These are phyloP conservation scores for Varanus komodoensis DNA, from an alignment of 2,113 vertebrate genomes.

Conservation along the genomic window DNA sequence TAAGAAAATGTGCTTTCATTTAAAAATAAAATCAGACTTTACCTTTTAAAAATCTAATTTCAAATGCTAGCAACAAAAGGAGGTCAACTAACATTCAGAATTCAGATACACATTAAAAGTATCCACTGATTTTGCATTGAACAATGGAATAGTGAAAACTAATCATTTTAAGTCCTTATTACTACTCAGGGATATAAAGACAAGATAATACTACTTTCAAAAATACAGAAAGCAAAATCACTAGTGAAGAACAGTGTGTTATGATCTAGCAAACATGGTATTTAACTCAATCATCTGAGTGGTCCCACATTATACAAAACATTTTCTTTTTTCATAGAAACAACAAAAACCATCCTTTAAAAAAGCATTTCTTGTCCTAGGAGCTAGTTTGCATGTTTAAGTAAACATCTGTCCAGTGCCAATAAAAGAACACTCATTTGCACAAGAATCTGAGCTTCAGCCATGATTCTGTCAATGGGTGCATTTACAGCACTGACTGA, in stretches of 20 bases:
- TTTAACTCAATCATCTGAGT: background rate
- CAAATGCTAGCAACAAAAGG: background rate
- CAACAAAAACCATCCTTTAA: background rate
- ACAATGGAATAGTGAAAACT: background rate
- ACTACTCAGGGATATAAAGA: background rate
- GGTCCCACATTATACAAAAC: background rate
- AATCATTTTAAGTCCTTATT: background rate
- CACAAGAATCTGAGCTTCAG: conserved; percentile 37
- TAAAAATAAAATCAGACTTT: background rate
- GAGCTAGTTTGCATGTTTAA: conserved; percentile 41
- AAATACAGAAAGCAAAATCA: background rate
- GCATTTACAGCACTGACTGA: conserved; percentile 40
- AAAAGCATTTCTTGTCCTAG: background rate
- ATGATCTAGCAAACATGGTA: background rate
- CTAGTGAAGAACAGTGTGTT: conserved; percentile 6
- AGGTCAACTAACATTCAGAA: background rate
- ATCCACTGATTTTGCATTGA: background rate
- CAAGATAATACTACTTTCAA: background rate
- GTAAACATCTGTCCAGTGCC: conserved; percentile 24
- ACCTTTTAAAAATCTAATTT: background rate
- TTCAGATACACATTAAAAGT: background rate
- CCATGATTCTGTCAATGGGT: conserved; percentile 13
- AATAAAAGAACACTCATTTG: background rate
- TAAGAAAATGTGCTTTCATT: background rate
- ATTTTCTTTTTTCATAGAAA: background rate